Conservation (phyloP, 2,113 vertebrate genomes). For the Haplochromis burtoni region DNA sequence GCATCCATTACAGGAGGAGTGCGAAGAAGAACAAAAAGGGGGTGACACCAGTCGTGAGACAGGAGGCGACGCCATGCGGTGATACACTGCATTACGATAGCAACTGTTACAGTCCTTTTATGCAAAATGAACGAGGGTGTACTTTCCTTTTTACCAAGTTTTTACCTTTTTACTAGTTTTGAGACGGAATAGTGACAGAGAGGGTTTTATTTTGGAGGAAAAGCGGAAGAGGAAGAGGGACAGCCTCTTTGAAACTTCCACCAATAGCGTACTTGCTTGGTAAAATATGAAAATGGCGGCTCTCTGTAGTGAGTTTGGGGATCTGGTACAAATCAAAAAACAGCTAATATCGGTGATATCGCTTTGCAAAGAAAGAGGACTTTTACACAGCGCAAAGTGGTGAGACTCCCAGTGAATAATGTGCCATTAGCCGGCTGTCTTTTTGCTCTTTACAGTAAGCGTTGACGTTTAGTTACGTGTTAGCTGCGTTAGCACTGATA, state of each 20-base stretch:
- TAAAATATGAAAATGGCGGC: conserved; percentile 74
- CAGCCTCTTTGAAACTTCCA: neutral
- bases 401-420: conserved; percentile 44
- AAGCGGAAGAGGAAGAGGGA: neutral
- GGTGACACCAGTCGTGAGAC: too few relatives aligned
- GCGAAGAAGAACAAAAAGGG: too few relatives aligned
- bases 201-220: neutral
- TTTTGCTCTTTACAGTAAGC: neutral
- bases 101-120: neutral
- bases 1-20: too few relatives aligned
- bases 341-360: conserved; percentile 84
- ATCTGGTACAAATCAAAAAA: conserved; percentile 88
- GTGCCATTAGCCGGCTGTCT: neutral
- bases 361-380: conserved; percentile 87
- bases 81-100: too few relatives aligned
- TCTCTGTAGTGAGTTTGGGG: conserved; percentile 74
- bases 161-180: neutral
- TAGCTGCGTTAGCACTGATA: conserved; percentile 29
- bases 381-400: conserved; percentile 96
- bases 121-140: neutral
- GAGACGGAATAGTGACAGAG: neutral
- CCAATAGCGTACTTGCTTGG: conserved; percentile 27
- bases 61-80: too few relatives aligned
- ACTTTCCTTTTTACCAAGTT: neutral
- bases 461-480: neutral